A percentile compares a stretch with the other conserved stretches of the same genome.
Conservation (phyloP, 53 echinoderm and acorn worm genomes). For the Holothuria scabra region DNA sequence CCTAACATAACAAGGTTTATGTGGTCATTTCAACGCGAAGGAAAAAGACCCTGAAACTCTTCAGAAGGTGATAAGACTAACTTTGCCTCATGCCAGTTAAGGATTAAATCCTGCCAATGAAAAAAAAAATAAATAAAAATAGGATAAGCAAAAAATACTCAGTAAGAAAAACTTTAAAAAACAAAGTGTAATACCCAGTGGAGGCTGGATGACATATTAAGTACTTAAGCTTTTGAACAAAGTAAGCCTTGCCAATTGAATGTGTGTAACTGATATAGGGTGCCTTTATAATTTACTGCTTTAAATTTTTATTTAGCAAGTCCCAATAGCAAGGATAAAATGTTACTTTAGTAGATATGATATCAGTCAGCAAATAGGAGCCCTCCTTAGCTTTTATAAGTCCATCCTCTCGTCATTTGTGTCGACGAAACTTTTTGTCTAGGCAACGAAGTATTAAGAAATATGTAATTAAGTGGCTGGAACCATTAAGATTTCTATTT, state of each 20-base stretch:
- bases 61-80: no score
- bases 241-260: conserved; percentile 38
- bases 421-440: not conserved
- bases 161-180: not conserved
- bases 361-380: not conserved
- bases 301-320: not conserved
- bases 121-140: not conserved
- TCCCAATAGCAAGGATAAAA: no score
- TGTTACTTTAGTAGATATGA: not conserved
- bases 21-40: no score
- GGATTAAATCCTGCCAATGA: no score
- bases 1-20: no score
- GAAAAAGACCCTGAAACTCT: no score
- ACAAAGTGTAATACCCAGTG: conserved; percentile 12
- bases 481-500: conserved; percentile 42
- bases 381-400: conserved; percentile 10
- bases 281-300: conserved; percentile 23
- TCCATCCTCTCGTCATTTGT: not conserved
- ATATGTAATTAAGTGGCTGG: conserved; percentile 36
- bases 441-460: not conserved
- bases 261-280: conserved; percentile 36
- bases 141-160: not conserved
- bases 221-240: conserved; percentile 29
- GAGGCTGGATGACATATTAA: conserved; percentile 23
- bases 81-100: no score